Evolutionary conservation across 2,797 vertebrate species (phyloP).

Genomic region (Myotis daubentonii): DNA sequence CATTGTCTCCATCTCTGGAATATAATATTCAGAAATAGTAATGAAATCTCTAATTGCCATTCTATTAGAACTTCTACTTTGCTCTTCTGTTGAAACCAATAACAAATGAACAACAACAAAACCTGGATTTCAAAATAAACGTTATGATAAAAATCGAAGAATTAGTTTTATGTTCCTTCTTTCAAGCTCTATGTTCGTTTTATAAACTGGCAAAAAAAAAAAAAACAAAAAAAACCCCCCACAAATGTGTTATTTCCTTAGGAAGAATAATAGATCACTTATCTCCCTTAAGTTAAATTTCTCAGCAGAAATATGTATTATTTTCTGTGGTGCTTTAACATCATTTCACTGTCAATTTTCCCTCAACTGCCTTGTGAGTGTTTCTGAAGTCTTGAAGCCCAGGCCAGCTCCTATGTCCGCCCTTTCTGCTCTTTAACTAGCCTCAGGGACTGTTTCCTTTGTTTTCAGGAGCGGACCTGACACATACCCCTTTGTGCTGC

Average conservation of each 20-base stretch:
- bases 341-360: conserved; percentile 6
- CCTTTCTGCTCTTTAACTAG: background rate
- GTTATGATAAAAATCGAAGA: background rate
- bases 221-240: background rate
- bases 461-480: background rate
- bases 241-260: background rate
- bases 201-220: background rate
- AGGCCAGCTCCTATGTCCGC: background rate
- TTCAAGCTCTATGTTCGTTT: background rate
- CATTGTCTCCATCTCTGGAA: background rate
- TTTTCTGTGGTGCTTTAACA: background rate
- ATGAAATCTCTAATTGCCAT: background rate
- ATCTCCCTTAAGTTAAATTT: conserved; percentile 15
- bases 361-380: background rate
- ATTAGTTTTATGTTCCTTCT: background rate
- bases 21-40: background rate
- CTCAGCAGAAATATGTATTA: background rate
- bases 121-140: background rate
- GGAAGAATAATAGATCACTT: background rate
- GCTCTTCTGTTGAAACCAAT: conserved; percentile 16
- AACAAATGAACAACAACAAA: background rate
- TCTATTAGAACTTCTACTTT: background rate
- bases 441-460: background rate
- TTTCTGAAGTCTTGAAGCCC: background rate
- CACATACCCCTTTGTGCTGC: background rate